Percentiles rank a stretch among this genome's conserved stretches.
These are phyloP conservation scores for Neomicropteryx cornuta DNA, from an alignment of 1,140 invertebrate genomes.

Conservation along the genomic window DNA sequence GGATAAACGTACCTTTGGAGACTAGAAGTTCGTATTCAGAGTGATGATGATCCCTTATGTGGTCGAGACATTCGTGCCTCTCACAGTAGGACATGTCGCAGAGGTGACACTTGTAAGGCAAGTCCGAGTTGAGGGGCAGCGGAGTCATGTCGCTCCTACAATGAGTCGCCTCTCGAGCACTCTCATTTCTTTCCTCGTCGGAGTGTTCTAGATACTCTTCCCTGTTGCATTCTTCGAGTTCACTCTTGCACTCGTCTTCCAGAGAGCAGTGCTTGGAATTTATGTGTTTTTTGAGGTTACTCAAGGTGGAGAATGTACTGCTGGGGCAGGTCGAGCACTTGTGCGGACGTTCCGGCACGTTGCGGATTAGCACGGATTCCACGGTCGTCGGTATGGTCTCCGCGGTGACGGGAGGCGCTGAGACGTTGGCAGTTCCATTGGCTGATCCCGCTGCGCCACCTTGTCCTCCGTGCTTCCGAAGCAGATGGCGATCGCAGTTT, in stretches of 20 bases:
- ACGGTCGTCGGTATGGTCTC: constrained; percentile 26
- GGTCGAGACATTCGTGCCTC: constrained; percentile 66
- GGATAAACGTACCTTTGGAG: constrained; percentile 60
- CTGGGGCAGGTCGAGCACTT: constrained; percentile 77
- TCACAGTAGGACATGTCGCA: constrained; percentile 79
- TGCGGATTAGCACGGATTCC: constrained; percentile 46
- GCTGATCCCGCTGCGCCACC: constrained; percentile 4
- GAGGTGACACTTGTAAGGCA: constrained; percentile 86
- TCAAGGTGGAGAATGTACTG: constrained; percentile 73
- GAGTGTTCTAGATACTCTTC: constrained; percentile 27
- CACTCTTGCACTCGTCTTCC: constrained; percentile 28
- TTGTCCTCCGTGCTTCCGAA: constrained; percentile 71
- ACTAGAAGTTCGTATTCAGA: constrained; percentile 63
- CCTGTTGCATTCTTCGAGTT: constrained; percentile 28
- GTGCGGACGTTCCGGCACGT: constrained; percentile 69
- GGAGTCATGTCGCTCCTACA: constrained; percentile 13
- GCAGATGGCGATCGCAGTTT: constrained; percentile 88
- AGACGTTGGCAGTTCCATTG: constrained; percentile 26
- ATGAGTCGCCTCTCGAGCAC: constrained; percentile 19
- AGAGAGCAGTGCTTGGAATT: constrained; percentile 52
- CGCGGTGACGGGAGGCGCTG: constrained; percentile 29
- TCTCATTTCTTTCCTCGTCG: constrained; percentile 18
- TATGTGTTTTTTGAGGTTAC: constrained; percentile 68
- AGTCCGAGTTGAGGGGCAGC: constrained; percentile 32
- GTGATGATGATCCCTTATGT: constrained; percentile 62